phyloP scores from a whole-genome alignment of 2,113 vertebrate genomes.

The Pleuronectes platessa region DNA sequence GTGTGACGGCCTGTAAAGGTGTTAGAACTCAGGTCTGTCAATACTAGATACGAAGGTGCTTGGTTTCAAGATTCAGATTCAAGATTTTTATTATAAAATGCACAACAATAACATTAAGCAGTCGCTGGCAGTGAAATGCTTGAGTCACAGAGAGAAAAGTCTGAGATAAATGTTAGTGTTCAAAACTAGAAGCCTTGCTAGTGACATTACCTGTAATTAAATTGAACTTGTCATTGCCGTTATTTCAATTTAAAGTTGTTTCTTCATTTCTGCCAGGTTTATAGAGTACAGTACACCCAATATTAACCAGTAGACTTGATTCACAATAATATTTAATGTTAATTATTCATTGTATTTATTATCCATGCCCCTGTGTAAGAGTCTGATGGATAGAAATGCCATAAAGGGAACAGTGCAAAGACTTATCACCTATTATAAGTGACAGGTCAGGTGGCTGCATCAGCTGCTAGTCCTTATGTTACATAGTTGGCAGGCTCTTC shows the following conservation, averaged over 20 bases:
- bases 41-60: not conserved
- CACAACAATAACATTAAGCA: no score
- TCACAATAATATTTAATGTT: no score
- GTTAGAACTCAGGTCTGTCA: constrained; percentile 56
- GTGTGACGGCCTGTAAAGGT: constrained; percentile 31
- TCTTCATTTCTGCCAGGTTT: no score
- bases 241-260: no score
- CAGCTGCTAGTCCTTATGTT: not conserved
- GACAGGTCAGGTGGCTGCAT: not conserved
- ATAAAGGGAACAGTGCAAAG: not conserved
- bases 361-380: not conserved
- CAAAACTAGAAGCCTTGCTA: no score
- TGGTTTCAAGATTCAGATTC: no score
- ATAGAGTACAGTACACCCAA: no score
- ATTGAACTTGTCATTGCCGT: no score
- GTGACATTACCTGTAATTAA: no score
- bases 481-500: not conserved
- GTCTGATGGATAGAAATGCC: not conserved
- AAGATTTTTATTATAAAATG: no score
- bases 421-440: not conserved
- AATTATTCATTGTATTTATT: not conserved
- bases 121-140: no score
- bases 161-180: not conserved
- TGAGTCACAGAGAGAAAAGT: not conserved
- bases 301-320: no score